Base-by-base conservation (phyloP, 2,113 vertebrate genomes). In the Amazona guildingii region DNA sequence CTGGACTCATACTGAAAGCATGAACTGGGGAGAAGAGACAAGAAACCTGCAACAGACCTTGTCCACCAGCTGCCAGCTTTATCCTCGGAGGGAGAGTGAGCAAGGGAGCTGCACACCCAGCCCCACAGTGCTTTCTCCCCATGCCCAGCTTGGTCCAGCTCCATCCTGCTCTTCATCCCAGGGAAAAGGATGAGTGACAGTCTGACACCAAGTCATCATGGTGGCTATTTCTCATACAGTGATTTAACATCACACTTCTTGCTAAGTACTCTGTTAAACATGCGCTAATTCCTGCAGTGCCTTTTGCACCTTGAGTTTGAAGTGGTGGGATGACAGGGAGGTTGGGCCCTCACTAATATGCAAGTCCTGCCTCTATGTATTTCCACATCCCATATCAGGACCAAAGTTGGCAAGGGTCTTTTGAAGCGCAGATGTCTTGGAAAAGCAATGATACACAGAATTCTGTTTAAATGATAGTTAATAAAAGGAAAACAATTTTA, bases 401-500 rank as follows among this genome's bases (percentile, higher is more conserved):
- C 75, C 70, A 1, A 33, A 79, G 76, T 1, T 96, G 92, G 90
- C 76, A 24, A 73, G 43, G 55, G 61, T 5, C 28, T 87, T n/a
- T 55, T 69, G 85, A 89, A 89, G 59, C 2, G 55, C 88, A 94
- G 95, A 91, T 96, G 94, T 94, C 59, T 72, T 13, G 51, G 90
- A 54, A 88, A 66, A 92, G 90, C 43, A 75, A 4, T 0, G 35
- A 77, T 28, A 46, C 55, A 55, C 17, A 4, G 46, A 75, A 84
- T 82, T 85, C 20, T 93, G 35, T 54, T 88, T 82, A 92, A 92
- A 69, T 76, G 77, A 91, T 37, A 82, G 88, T 49, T 49, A 94
- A 82, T 84, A 95, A 94, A 97, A 96, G 69, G 88, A 88, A 93
- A 97, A 82, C 83, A 94, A 84, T 88, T 61, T 77, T 91, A 90